phyloP scores from a whole-genome alignment of 1,140 invertebrate genomes.

The Amphibalanus amphitrite region DNA sequence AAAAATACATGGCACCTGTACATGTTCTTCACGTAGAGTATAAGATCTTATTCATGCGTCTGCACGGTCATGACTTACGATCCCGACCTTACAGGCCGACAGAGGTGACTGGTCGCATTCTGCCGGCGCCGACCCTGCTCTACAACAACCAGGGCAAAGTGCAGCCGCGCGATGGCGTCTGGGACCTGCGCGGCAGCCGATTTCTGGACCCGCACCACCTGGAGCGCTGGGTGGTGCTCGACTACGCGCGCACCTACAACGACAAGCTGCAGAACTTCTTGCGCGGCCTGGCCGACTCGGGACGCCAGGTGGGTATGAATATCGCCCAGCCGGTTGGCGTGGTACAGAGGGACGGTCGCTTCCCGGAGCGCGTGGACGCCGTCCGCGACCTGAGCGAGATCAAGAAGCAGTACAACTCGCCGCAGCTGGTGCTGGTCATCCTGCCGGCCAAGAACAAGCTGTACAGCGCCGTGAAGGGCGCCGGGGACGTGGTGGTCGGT shows the following conservation, averaged over 20 bases:
- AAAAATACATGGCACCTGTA: no score
- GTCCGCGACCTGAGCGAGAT: slow-evolving; percentile 7
- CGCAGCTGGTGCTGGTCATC: background rate
- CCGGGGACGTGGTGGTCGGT: slow-evolving; percentile 51
- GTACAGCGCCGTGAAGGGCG: slow-evolving; percentile 41
- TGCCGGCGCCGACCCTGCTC: slow-evolving; percentile 6
- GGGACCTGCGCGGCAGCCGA: slow-evolving; percentile 1
- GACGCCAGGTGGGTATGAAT: slow-evolving; percentile 10
- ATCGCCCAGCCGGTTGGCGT: slow-evolving; percentile 8
- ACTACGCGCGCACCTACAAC: slow-evolving; percentile 8
- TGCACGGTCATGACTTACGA: no score
- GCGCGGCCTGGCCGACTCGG: background rate
- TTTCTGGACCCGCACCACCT: background rate
- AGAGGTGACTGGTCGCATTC: background rate
- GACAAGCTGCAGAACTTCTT: background rate
- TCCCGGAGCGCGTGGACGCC: slow-evolving; percentile 4
- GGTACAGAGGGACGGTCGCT: background rate
- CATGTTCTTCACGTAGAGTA: no score
- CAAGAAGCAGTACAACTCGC: slow-evolving; percentile 5
- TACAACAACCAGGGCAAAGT: background rate
- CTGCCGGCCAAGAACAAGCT: slow-evolving; percentile 19
- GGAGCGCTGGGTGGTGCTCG: slow-evolving; percentile 2
- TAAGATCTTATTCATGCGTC: no score
- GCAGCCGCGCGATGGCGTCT: slow-evolving; percentile 3
- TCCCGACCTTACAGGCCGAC: background rate